Evolutionary conservation across 2,888 invertebrate species (phyloP).

Genomic region (Callosobruchus maculatus): DNA sequence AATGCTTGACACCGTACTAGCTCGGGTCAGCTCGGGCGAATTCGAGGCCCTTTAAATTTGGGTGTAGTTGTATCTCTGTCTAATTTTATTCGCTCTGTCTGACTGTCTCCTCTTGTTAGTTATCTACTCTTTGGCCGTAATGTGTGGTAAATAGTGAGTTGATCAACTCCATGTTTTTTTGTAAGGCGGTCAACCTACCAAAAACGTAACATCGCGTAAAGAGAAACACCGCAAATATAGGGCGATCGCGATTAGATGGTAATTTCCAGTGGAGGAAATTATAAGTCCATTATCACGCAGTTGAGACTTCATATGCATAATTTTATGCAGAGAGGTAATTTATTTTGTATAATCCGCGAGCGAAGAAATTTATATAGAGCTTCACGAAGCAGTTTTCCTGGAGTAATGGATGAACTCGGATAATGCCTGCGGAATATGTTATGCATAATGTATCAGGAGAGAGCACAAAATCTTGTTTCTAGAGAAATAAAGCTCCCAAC

Average conservation of each 20-base stretch:
- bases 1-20: no score
- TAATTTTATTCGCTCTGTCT: no score
- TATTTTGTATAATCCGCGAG: background rate
- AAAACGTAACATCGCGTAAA: background rate
- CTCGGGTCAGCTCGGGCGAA: no score
- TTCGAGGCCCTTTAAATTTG: no score
- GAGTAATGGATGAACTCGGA: background rate
- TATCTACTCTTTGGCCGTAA: no score
- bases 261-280: background rate
- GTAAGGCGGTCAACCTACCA: background rate
- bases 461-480: background rate
- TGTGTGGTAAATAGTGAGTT: no score
- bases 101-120: no score
- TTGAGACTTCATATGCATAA: background rate
- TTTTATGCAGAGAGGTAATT: background rate
- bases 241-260: background rate
- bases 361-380: background rate
- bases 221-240: background rate
- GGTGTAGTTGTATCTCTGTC: no score
- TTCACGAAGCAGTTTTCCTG: background rate
- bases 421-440: background rate
- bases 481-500: background rate
- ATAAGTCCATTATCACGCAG: background rate
- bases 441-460: background rate
- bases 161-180: no score